Base-by-base conservation (phyloP, 2,888 invertebrate genomes). In the Amaurobius ferox region DNA sequence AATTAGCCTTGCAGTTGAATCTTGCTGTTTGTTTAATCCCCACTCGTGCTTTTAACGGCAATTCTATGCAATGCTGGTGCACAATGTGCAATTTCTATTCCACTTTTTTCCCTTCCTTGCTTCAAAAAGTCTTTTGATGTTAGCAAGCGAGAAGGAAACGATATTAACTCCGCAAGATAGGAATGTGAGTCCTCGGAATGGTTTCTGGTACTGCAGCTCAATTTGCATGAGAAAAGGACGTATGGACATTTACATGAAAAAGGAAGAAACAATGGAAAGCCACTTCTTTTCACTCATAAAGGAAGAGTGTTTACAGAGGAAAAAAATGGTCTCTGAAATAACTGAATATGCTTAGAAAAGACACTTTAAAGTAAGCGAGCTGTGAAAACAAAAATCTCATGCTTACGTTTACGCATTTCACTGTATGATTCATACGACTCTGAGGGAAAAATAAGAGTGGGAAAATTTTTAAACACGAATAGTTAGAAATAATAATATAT, bases 171-270 rank as follows among this genome's bases (percentile, higher is more conserved):
- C 23, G 5, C 55, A 1, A 23, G 55, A 55, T 19, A 55, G 23
- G 19, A 55, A 55, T 55, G 19, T 23, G 23, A 55, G 55, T n/a
- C n/a, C n/a, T n/a, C n/a, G n/a, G n/a, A n/a, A n/a, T 23, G 55
- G 55, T 55, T 23, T 16, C 55, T 55, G 55, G 23, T 23, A 23
- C 32, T 19, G 30, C 32, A 77, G 19, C 55, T 30, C 78, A 29
- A 85, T 85, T 85, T 85, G 72, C 77, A 85, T 85, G n/a, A 78
- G 32, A 85, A 85, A 67, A 40, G 55, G 67, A 67, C 55, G 29
- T 23, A 23, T 3, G 23, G 16, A 28, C 29, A 85, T 85, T 85
- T 85, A 32, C 83, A 85, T 85, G 64, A 77, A 78, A 85, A 77
- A 85, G 77, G 67, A 29, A 30, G 40, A 26, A 61, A 77, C 77